Evolutionary conservation across 1,140 invertebrate species (phyloP).

Genomic region (Aphis gossypii): DNA sequence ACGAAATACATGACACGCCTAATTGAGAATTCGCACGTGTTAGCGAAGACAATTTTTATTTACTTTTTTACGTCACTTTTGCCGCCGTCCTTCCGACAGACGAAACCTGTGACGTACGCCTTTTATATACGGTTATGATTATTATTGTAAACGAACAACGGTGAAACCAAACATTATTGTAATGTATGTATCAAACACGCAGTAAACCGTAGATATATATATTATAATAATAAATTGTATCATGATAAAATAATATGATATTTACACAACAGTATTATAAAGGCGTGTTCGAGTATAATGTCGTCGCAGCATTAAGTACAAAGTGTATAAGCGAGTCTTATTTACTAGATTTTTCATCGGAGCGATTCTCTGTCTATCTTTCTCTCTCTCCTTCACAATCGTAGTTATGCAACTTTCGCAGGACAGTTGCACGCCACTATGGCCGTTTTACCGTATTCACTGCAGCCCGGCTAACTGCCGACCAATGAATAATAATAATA

Average conservation of each 20-base stretch:
- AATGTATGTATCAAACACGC: background rate
- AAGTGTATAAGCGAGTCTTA: background rate
- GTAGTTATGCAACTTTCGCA: background rate
- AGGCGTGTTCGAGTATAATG: background rate
- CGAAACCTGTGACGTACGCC: background rate
- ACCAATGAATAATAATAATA: background rate
- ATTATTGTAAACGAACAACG: background rate
- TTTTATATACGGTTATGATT: background rate
- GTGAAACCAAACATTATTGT: background rate
- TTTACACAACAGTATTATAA: background rate
- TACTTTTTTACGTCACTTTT: conserved; percentile 33
- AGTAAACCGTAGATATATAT: no score
- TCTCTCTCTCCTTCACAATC: background rate
- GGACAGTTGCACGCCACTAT: background rate
- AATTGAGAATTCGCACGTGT: conserved; percentile 48
- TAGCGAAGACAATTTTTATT: background rate
- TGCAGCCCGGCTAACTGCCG: background rate
- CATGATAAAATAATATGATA: background rate
- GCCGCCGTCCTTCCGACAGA: background rate
- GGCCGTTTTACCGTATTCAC: background rate
- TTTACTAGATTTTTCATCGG: background rate
- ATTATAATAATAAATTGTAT: background rate
- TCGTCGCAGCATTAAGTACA: background rate
- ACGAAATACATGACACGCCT: conserved; percentile 24
- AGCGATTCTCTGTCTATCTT: background rate